Conservation (phyloP, 2,113 vertebrate genomes). For the Nannospalax galili region DNA sequence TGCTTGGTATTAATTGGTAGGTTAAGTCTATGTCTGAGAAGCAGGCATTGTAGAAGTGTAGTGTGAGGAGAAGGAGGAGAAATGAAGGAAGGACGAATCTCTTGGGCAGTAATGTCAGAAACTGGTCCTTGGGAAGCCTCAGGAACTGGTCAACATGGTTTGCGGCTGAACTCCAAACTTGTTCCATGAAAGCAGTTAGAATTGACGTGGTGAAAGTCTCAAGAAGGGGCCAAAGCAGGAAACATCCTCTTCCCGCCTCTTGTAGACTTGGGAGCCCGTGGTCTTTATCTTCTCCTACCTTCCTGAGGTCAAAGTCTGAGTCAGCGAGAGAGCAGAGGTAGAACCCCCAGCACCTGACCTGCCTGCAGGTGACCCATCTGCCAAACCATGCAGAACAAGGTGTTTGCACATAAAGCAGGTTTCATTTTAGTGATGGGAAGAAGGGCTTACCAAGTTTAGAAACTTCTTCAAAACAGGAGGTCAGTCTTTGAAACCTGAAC, state of each 20-base stretch:
- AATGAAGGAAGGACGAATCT: not conserved
- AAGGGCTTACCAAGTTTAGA: constrained; percentile 24
- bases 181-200: constrained; percentile 6
- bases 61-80: not conserved
- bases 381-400: constrained; percentile 21
- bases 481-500: constrained; percentile 18
- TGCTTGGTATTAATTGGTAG: not conserved
- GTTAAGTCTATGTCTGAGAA: not conserved
- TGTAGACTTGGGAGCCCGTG: not conserved
- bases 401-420: constrained; percentile 27
- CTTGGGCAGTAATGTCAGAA: not conserved
- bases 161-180: not conserved
- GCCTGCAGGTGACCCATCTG: constrained; percentile 13
- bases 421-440: constrained; percentile 50
- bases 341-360: not conserved
- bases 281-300: not conserved
- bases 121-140: not conserved
- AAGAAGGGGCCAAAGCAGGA: not conserved
- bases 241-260: not conserved
- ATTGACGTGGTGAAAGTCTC: not conserved
- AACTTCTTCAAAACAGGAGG: constrained; percentile 53
- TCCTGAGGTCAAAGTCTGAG: constrained; percentile 47
- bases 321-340: constrained; percentile 41
- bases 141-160: not conserved
- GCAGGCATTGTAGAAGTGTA: not conserved